Percentiles rank a stretch among this genome's conserved stretches.
Evolutionary conservation across 2,113 vertebrate species (phyloP).

Genomic region (Oenanthe melanoleuca): DNA sequence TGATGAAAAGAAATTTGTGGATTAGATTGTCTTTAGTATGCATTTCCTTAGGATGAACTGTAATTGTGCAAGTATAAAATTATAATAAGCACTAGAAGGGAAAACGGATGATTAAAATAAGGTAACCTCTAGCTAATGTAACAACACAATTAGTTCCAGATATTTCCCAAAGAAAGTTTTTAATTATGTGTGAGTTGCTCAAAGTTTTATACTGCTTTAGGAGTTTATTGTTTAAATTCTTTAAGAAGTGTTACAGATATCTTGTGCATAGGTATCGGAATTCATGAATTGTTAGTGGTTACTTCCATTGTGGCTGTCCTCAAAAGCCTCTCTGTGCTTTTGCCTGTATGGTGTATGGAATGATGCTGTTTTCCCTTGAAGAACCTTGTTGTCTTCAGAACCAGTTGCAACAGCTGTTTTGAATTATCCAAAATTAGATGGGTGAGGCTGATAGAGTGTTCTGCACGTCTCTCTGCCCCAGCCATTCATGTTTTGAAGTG

Average conservation of each 20-base stretch:
- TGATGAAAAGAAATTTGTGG: background rate
- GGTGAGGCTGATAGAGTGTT: background rate
- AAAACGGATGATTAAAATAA: conserved; percentile 9
- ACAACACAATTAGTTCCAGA: conserved; percentile 3
- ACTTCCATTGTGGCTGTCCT: background rate
- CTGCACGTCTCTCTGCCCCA: background rate
- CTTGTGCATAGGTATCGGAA: background rate
- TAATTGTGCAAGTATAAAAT: conserved; percentile 27
- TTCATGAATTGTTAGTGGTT: background rate
- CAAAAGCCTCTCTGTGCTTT: background rate
- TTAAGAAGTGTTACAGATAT: background rate
- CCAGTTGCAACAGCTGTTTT: background rate
- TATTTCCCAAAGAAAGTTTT: background rate
- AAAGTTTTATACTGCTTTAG: background rate
- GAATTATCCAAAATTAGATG: background rate
- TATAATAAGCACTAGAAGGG: background rate
- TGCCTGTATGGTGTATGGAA: background rate
- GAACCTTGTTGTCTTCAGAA: background rate
- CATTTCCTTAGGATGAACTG: background rate
- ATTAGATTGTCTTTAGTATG: background rate
- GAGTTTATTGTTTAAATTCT: background rate
- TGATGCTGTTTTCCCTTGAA: background rate
- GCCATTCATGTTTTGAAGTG: background rate
- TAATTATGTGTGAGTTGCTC: background rate
- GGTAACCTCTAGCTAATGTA: background rate